phyloP scores from a whole-genome alignment of 2,113 vertebrate genomes.

The Amblyornis subalaris region DNA sequence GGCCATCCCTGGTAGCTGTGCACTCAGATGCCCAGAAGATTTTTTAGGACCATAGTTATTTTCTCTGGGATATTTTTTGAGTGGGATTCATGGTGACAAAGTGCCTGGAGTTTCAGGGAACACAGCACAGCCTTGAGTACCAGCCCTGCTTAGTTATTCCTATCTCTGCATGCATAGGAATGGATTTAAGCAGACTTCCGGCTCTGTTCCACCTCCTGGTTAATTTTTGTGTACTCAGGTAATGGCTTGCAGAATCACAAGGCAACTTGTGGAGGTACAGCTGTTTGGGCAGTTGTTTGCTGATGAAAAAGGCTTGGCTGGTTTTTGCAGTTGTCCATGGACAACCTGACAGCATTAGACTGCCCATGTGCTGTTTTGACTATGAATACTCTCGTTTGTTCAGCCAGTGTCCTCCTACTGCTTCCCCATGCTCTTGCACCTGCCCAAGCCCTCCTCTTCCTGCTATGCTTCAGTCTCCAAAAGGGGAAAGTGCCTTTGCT shows the following conservation, averaged over 20 bases:
- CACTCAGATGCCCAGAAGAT: neutral
- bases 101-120: neutral
- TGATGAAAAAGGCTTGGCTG: neutral
- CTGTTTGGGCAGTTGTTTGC: neutral
- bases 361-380: neutral
- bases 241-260: neutral
- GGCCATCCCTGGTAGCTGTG: neutral
- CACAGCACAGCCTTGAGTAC: neutral
- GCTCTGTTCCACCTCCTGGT: neutral
- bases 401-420: neutral
- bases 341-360: neutral
- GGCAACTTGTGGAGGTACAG: neutral
- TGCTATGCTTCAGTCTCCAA: neutral
- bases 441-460: neutral
- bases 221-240: neutral
- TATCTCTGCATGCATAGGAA: neutral
- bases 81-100: rapidly evolving
- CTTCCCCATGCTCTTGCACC: neutral
- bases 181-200: neutral
- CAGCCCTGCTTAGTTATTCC: neutral
- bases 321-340: neutral
- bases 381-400: neutral
- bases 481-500: neutral
- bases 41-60: neutral
- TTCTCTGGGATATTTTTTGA: neutral